Conservation (phyloP, 2,888 invertebrate species). For the Callimorpha dominula region DNA sequence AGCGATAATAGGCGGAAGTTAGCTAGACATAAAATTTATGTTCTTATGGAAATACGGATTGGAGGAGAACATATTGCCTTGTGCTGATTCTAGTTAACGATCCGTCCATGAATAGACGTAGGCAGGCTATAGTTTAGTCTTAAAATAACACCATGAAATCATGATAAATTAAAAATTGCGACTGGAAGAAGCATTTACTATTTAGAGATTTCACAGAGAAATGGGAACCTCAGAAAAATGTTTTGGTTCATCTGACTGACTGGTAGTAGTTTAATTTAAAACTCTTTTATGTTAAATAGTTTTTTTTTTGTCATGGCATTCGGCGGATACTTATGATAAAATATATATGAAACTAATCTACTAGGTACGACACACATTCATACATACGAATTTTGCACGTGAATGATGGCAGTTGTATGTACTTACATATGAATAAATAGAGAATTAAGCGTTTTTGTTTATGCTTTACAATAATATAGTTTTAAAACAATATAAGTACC, state of each 20-base stretch:
- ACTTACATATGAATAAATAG: too few species aligned
- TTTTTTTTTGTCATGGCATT: neutral
- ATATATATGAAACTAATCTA: neutral
- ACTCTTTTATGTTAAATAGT: neutral
- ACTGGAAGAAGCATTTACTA: too few species aligned
- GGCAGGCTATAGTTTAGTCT: too few species aligned
- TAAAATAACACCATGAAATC: too few species aligned
- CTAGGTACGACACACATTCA: too few species aligned
- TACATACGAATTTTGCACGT: too few species aligned
- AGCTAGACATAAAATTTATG: constrained; percentile 32
- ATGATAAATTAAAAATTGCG: too few species aligned
- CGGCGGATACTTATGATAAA: neutral
- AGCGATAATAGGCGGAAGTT: constrained; percentile 23
- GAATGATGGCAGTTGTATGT: too few species aligned
- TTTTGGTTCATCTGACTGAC: neutral
- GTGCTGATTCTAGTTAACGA: constrained; percentile 38
- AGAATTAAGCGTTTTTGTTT: too few species aligned
- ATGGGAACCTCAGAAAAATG: neutral
- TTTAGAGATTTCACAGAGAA: neutral
- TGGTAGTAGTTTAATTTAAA: neutral
- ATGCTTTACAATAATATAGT: too few species aligned
- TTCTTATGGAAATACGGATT: constrained; percentile 32
- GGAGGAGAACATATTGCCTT: constrained; percentile 28
- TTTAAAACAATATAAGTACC: too few species aligned
- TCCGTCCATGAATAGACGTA: constrained; percentile 1